Evolutionary conservation across 2,113 vertebrate genomes (phyloP).

Genomic region (Syrmaticus mikado): DNA sequence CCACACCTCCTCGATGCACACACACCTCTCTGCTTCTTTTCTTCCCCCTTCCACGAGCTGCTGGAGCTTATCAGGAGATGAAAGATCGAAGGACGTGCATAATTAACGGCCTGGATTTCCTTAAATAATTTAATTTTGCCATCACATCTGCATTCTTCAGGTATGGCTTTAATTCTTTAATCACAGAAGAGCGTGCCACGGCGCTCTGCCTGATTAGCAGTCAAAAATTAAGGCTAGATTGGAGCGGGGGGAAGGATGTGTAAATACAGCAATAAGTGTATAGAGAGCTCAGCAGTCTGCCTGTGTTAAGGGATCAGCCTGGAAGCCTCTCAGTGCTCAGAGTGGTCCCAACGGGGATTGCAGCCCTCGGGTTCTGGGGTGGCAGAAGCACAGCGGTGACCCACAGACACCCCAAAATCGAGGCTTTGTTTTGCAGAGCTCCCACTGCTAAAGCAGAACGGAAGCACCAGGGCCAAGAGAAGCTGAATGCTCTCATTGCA

Average conservation of each 20-base stretch:
- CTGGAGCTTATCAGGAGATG: slow-evolving; percentile 44
- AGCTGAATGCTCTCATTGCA: not conserved
- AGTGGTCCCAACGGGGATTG: too few species aligned
- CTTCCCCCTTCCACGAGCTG: not conserved
- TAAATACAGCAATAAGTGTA: not conserved
- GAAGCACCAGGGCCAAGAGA: not conserved
- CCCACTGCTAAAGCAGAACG: not conserved
- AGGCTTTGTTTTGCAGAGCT: not conserved
- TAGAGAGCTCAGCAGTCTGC: not conserved
- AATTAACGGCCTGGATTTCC: slow-evolving; percentile 43
- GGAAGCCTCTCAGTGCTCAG: not conserved
- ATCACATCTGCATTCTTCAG: slow-evolving; percentile 35
- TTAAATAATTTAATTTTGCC: slow-evolving; percentile 44
- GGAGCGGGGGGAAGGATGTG: not conserved
- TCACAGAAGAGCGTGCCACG: slow-evolving; percentile 10
- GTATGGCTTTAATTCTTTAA: slow-evolving; percentile 59
- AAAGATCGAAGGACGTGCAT: slow-evolving; percentile 53
- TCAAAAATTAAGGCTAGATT: not conserved
- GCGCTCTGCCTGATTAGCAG: slow-evolving; percentile 29
- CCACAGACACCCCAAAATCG: not conserved
- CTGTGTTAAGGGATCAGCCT: too few species aligned
- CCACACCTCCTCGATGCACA: not conserved
- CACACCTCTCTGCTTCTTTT: not conserved
- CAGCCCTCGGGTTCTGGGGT: not conserved
- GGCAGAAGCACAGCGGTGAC: not conserved